Conservation (phyloP, 2,113 vertebrate species). For the Coregonus clupeaformis region DNA sequence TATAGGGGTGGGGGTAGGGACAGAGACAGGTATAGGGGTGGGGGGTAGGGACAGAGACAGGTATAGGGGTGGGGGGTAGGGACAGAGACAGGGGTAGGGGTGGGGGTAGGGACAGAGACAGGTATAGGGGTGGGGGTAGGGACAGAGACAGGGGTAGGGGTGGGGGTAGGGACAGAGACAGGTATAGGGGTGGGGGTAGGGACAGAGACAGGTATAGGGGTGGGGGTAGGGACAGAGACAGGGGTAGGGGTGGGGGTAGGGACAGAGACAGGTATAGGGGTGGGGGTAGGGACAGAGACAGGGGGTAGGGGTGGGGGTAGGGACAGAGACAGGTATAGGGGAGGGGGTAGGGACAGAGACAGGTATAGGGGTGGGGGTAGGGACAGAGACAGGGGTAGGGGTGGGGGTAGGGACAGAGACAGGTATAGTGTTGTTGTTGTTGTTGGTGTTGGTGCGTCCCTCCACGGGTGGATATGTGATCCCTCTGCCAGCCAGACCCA, state of each 20-base stretch:
- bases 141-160: background rate
- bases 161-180: background rate
- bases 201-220: background rate
- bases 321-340: background rate
- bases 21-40: background rate
- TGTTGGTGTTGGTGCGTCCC: no score
- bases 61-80: no score
- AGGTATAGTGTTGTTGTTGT: no score
- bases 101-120: background rate
- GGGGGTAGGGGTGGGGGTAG: background rate
- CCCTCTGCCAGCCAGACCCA: slow-evolving; percentile 8
- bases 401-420: background rate
- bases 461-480: background rate
- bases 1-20: background rate
- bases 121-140: background rate
- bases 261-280: background rate
- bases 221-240: background rate
- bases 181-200: background rate
- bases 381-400: background rate
- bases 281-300: background rate
- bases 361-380: background rate
- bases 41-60: background rate
- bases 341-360: background rate
- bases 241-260: background rate
- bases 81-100: background rate